Evolutionary conservation across 2,888 invertebrate genomes (phyloP).

Genomic region (Stenchaetothrips biformis): DNA sequence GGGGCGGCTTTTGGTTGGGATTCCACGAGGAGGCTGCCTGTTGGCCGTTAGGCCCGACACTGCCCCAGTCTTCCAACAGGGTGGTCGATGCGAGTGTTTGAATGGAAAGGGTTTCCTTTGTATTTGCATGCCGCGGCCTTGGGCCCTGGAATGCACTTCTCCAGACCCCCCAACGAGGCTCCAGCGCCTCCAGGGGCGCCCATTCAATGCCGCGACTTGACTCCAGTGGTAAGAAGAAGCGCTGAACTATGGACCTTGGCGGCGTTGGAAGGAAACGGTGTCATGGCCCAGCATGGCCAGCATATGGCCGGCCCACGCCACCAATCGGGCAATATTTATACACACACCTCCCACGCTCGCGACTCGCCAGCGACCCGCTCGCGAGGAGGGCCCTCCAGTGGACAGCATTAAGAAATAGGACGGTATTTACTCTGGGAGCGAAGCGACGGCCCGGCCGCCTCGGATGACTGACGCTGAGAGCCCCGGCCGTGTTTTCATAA

Average conservation of each 20-base stretch:
- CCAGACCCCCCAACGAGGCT: not conserved
- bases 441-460: not conserved
- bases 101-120: not conserved
- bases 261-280: conserved; percentile 29
- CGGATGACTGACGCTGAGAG: not conserved
- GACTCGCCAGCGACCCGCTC: not conserved
- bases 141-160: not conserved
- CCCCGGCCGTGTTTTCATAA: conserved; percentile 14
- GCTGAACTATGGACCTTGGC: conserved; percentile 22
- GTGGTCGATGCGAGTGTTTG: too few relatives aligned
- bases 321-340: conserved; percentile 19
- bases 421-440: conserved; percentile 3
- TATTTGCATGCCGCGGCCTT: not conserved
- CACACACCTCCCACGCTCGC: conserved; percentile 16
- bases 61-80: too few relatives aligned
- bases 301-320: not conserved
- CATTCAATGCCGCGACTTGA: conserved; percentile 29
- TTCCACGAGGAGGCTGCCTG: too few relatives aligned
- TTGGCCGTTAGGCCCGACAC: too few relatives aligned
- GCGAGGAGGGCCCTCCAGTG: not conserved
- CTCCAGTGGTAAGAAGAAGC: not conserved
- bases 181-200: conserved; percentile 13
- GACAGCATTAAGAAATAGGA: conserved; percentile 11
- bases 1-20: too few relatives aligned
- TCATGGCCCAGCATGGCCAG: not conserved